phyloP scores from a whole-genome alignment of 2,888 invertebrate species.

The Cantharis nigra region DNA sequence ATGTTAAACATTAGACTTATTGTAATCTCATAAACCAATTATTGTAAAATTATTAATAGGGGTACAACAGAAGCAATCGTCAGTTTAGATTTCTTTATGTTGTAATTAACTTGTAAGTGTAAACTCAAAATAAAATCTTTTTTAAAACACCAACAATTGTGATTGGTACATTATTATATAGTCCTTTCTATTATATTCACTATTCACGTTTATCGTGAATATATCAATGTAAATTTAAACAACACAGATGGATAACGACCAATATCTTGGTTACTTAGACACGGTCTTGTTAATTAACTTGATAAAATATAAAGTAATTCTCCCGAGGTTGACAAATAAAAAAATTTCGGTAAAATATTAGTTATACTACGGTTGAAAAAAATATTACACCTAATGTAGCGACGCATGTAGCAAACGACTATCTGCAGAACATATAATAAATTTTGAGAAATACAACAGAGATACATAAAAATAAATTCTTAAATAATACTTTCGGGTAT shows the following conservation, averaged over 20 bases:
- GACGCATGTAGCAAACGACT: background rate
- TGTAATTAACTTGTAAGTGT: no score
- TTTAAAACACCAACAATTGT: no score
- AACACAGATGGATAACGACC: background rate
- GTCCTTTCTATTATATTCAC: background rate
- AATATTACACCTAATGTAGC: background rate
- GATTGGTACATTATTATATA: no score
- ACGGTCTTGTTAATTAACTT: background rate
- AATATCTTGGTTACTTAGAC: background rate
- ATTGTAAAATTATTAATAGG: no score
- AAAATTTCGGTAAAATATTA: background rate
- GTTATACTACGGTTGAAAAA: background rate
- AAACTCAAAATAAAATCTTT: no score
- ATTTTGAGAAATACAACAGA: background rate
- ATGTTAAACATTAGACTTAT: no score
- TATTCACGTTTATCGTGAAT: background rate
- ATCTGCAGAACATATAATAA: background rate
- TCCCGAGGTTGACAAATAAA: background rate
- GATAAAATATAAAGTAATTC: background rate
- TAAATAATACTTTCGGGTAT: background rate
- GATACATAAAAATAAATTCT: background rate
- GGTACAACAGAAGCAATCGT: no score
- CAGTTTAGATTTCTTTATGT: no score
- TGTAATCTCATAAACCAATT: no score
- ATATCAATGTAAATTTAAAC: background rate